Base-by-base conservation (phyloP, 2,113 vertebrate species). In the Alces alces region DNA sequence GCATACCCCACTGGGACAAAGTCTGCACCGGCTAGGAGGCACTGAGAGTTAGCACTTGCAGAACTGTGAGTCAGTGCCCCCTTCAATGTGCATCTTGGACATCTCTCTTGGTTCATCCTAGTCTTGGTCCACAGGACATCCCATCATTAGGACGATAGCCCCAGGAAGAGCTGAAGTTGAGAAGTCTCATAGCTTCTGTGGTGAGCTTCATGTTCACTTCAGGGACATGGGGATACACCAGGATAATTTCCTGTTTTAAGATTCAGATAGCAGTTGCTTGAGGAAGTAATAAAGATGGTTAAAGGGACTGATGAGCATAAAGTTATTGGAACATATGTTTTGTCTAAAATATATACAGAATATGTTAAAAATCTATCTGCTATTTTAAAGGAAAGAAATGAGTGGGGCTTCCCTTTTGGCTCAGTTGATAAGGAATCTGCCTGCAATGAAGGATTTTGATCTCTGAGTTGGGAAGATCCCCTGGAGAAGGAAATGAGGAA, bases 361-460 rank as follows among this genome's bases (percentile, higher is more conserved):
- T 28, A 58, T 57, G 33, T 85, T 92, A 84, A 82, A 82, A 82
- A 70, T 82, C 21, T 45, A 70, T n/a, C 16, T 30, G 45, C 15
- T 64, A 17, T 92, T 90, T 97, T 83, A 86, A 92, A 79, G 76
- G 13, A 50, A 92, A 94, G 3, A 89, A 43, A 39, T 52, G 5
- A 33, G 19, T 23, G 33, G 64, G 64, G 19, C 64, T 23, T 70
- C 64, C n/a, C 4, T 12, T 70, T 70, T 23, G n/a, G 64, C n/a
- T 70, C 64, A 70, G 19, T 36, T 36, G 64, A 19, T 70, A 70
- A 70, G 36, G 64, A 70, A 70, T 36, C n/a, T 70, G 64, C 4
- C 64, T 36, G n/a, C 9, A 70, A 70, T 70, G n/a, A 19, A 36
- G n/a, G 9, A 70, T 70, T 70, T 70, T 70, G 17, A 70, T 70